A percentile compares a stretch with the other conserved stretches of the same genome.
Evolutionary conservation across 2,888 invertebrate genomes (phyloP).

Genomic region (Polymixis lichenea): DNA sequence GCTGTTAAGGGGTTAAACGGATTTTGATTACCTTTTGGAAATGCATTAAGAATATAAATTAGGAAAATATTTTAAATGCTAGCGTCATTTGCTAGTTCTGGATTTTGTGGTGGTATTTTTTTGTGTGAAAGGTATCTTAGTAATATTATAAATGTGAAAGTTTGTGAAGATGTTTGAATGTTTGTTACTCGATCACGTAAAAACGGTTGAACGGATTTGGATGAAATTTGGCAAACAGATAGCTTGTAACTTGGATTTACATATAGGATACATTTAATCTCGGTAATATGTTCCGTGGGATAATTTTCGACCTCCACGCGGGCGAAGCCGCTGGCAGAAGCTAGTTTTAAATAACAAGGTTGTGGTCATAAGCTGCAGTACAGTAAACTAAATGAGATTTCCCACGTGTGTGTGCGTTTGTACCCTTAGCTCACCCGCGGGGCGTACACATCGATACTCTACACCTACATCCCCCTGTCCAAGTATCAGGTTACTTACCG

Average conservation of each 20-base stretch:
- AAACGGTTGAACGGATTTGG: no score
- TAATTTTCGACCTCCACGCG: no score
- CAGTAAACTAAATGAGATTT: conserved; percentile 62
- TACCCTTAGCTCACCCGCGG: conserved; percentile 47
- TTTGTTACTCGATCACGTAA: no score
- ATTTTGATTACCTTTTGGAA: conserved; percentile 43
- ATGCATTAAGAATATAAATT: conserved; percentile 19
- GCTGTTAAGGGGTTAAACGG: conserved; percentile 37
- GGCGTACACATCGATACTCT: conserved; percentile 59
- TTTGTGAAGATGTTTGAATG: no score
- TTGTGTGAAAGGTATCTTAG: not conserved
- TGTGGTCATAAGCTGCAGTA: conserved; percentile 29
- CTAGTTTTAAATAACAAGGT: no score
- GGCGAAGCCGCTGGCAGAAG: no score
- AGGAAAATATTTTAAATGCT: conserved; percentile 8
- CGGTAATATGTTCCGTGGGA: no score
- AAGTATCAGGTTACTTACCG: conserved; percentile 61
- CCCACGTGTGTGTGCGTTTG: conserved; percentile 47
- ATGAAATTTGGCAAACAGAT: no score
- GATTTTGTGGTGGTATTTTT: not conserved
- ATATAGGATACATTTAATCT: no score
- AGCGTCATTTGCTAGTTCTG: not conserved
- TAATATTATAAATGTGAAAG: conserved; percentile 10
- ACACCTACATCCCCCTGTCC: conserved; percentile 56
- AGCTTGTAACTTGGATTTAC: no score